Conservation (phyloP, 2,113 vertebrate species). For the Guaruba guarouba region DNA sequence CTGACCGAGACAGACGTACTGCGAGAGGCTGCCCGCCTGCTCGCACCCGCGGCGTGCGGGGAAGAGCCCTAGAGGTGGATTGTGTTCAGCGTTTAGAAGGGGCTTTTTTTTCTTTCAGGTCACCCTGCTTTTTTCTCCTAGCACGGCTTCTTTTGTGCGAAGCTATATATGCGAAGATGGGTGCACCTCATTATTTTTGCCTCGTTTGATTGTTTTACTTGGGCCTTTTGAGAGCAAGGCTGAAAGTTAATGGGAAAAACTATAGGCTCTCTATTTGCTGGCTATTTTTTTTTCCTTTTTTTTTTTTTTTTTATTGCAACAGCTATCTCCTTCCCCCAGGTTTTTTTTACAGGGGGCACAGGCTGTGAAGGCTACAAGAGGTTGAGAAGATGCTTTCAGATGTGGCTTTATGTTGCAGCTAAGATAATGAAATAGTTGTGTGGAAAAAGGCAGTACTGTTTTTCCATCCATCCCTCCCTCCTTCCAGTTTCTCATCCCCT, state of each 20-base stretch:
- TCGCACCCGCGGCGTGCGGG: background rate
- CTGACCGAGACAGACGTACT: rapidly evolving
- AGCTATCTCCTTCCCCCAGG: rapidly evolving
- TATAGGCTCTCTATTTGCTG: rapidly evolving
- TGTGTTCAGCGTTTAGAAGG: background rate
- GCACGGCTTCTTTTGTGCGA: background rate
- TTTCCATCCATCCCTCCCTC: background rate
- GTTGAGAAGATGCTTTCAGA: background rate
- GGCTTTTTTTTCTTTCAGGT: background rate
- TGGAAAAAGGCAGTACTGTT: background rate
- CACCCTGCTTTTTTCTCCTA: background rate
- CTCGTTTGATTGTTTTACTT: background rate
- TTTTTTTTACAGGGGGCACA: background rate
- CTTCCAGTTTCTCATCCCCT: background rate
- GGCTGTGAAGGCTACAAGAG: background rate
- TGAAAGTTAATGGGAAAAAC: background rate
- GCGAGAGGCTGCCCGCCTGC: rapidly evolving
- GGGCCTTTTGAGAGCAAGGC: background rate
- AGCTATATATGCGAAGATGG: background rate
- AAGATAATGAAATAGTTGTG: background rate
- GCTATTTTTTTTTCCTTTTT: background rate
- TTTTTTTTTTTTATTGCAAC: background rate
- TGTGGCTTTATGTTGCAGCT: background rate
- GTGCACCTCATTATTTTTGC: background rate
- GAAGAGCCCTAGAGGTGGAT: too few species aligned